phyloP scores from a whole-genome alignment of 2,888 invertebrate species.

The Diaphora mendica region DNA sequence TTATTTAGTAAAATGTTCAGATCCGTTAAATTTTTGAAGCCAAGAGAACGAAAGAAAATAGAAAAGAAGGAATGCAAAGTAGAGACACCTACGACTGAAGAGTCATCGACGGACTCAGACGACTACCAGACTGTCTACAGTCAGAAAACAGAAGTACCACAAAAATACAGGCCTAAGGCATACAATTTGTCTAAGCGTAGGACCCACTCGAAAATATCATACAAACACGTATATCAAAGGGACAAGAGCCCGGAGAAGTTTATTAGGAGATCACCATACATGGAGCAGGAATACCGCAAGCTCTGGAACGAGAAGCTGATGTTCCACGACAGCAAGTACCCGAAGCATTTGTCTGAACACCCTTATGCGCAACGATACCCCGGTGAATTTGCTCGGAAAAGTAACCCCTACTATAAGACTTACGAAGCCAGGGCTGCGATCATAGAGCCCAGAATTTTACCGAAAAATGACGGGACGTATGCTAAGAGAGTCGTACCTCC shows the following conservation, averaged over 20 bases:
- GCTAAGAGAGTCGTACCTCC: neutral
- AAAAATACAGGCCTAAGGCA: constrained; percentile 24
- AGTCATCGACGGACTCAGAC: constrained; percentile 61
- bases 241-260: constrained; percentile 48
- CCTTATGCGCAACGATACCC: constrained; percentile 31
- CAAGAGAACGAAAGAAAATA: constrained; percentile 40
- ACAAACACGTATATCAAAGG: constrained; percentile 39
- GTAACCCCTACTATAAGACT: constrained; percentile 50
- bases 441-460: constrained; percentile 27
- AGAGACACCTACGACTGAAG: constrained; percentile 37
- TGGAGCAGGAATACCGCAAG: constrained; percentile 73
- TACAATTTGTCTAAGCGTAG: constrained; percentile 38
- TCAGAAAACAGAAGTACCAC: constrained; percentile 48
- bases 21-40: constrained; percentile 59
- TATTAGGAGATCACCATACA: constrained; percentile 56
- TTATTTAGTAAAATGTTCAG: constrained; percentile 70
- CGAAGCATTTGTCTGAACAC: constrained; percentile 49
- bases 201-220: constrained; percentile 57
- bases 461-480: neutral
- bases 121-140: constrained; percentile 71
- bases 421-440: constrained; percentile 64
- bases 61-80: constrained; percentile 29
- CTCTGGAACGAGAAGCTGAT: constrained; percentile 67
- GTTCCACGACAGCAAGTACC: constrained; percentile 52
- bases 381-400: constrained; percentile 22